phyloP scores from a whole-genome alignment of 2,113 vertebrate genomes.

The Notiomystis cincta region DNA sequence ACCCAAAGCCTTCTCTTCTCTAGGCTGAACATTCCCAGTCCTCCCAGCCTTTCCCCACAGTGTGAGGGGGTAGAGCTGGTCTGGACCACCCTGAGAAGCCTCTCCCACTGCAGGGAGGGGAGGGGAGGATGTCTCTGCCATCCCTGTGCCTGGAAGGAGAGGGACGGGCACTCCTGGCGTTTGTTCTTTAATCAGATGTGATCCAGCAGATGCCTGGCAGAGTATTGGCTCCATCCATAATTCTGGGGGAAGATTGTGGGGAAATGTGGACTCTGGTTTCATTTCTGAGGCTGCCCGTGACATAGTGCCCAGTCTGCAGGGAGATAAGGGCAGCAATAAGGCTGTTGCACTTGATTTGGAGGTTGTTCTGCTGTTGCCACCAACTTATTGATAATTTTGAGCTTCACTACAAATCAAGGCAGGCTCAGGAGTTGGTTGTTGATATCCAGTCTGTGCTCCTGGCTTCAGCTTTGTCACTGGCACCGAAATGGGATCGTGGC shows the following conservation, averaged over 20 bases:
- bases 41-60: rapidly evolving
- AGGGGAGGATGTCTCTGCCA: background rate
- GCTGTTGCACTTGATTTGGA: constrained; percentile 22
- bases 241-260: background rate
- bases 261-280: background rate
- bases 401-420: background rate
- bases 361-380: constrained; percentile 8
- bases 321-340: constrained; percentile 19
- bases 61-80: background rate
- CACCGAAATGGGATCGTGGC: background rate
- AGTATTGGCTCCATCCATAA: background rate
- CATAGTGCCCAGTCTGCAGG: background rate
- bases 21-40: background rate
- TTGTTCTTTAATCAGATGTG: rapidly evolving
- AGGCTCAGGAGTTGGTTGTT: background rate
- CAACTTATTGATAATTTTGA: constrained; percentile 33
- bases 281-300: background rate
- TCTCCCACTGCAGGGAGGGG: rapidly evolving
- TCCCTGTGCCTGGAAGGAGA: background rate
- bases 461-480: background rate
- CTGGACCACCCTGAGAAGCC: rapidly evolving
- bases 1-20: background rate
- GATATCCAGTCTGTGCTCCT: background rate
- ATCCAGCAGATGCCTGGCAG: background rate
- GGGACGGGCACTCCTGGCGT: background rate